phyloP scores from a whole-genome alignment of 2,888 invertebrate genomes.

The Metopia argyrocephala region DNA sequence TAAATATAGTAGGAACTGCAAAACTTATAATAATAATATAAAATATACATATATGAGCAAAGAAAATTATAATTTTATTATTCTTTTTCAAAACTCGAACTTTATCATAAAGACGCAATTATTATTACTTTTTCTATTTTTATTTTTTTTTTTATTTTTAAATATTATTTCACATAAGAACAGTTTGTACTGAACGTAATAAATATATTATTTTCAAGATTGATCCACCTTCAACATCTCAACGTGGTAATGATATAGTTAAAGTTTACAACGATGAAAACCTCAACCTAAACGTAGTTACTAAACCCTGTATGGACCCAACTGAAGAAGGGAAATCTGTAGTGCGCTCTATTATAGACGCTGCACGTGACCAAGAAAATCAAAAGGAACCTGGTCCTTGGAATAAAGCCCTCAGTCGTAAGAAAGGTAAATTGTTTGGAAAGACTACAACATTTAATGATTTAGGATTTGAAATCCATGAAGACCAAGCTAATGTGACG shows the following conservation, averaged over 20 bases:
- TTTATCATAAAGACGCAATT: background rate
- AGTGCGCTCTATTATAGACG: slow-evolving; percentile 80
- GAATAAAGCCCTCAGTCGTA: slow-evolving; percentile 79
- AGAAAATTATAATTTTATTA: no score
- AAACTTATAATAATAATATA: no score
- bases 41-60: no score
- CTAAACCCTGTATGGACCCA: slow-evolving; percentile 5
- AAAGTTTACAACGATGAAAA: slow-evolving; percentile 75
- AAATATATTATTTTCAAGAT: slow-evolving; percentile 58
- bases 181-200: no score
- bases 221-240: slow-evolving; percentile 55
- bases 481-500: slow-evolving; percentile 68
- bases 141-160: background rate
- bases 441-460: slow-evolving; percentile 62
- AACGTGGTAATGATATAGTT: slow-evolving; percentile 65
- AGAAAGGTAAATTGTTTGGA: slow-evolving; percentile 71
- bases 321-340: slow-evolving; percentile 67
- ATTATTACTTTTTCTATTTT: background rate
- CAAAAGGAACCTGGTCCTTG: slow-evolving; percentile 85
- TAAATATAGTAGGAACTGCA: no score
- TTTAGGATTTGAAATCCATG: slow-evolving; percentile 74
- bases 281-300: slow-evolving; percentile 68
- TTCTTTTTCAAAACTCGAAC: no score
- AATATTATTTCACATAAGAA: background rate
- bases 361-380: slow-evolving; percentile 84